Evolutionary conservation across 1,140 invertebrate species (phyloP).

Genomic region (Calephelis virginiensis): DNA sequence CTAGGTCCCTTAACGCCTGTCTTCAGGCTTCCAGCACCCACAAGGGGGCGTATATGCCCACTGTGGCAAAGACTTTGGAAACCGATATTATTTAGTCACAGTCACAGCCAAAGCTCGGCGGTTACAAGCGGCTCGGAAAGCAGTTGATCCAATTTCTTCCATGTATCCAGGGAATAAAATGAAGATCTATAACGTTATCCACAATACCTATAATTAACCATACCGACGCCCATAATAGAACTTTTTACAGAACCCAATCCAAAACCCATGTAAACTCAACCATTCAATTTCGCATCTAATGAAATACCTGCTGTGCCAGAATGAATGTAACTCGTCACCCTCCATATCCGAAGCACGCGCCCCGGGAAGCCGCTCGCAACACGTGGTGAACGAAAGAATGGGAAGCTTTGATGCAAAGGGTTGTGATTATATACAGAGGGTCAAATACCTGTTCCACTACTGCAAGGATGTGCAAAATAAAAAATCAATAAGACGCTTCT

Average conservation of each 20-base stretch:
- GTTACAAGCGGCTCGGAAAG: too few relatives aligned
- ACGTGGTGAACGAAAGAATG: background rate
- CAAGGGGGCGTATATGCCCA: too few relatives aligned
- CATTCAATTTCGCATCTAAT: constrained; percentile 3
- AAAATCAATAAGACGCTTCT: too few relatives aligned
- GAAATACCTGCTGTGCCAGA: constrained; percentile 4
- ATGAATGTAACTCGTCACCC: constrained; percentile 16
- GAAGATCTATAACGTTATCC: background rate
- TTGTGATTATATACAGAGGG: background rate
- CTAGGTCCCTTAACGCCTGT: too few relatives aligned
- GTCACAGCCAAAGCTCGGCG: too few relatives aligned
- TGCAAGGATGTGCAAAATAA: too few relatives aligned
- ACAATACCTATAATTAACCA: background rate
- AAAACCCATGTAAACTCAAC: background rate
- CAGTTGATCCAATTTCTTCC: too few relatives aligned
- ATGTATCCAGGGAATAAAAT: too few relatives aligned
- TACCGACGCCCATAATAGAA: background rate
- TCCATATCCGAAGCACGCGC: background rate
- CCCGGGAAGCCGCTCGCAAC: background rate
- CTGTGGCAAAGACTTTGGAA: too few relatives aligned
- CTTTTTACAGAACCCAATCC: background rate
- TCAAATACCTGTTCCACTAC: too few relatives aligned
- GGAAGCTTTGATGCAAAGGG: background rate
- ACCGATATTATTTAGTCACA: too few relatives aligned
- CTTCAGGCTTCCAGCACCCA: too few relatives aligned